Evolutionary conservation across 2,113 vertebrate species (phyloP), one percentile per base, ranked within the genome.

Genomic region (Tyrannus savana): DNA sequence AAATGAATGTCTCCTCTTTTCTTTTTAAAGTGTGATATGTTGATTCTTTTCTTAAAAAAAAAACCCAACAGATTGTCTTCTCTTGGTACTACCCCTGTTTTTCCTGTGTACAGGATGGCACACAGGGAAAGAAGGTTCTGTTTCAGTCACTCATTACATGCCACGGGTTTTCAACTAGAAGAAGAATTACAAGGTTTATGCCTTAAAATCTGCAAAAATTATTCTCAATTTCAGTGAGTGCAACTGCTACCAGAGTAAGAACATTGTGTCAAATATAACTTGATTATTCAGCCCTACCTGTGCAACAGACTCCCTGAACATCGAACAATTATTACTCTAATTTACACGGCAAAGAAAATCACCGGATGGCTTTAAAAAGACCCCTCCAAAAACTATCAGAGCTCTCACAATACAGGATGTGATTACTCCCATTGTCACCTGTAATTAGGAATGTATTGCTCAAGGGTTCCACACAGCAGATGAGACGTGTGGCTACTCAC

Each of bases 401-500:
- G 49, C 35, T 77, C 10, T 3, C n/a, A 52, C 17, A 79, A 22
- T 3, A 37, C 13, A 71, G 60, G 44, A 78, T 37, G 50, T 2
- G 46, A 94, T 85, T 60, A 52, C 63, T 89, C 64, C 25, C 7
- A 28, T 10, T 69, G 76, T 39, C 50, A 62, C 9, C 59, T 74
- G 4, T 30, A 87, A 92, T 69, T 11, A 84, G 42, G 90, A 64
- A 55, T 30, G 31, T 1, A 78, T 7, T 15, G 21, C 58, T 33
- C 81, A 30, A 69, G 75, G 66, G 85, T 74, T 64, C 62, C 50
- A 96, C 77, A 58, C 30, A 2, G 4, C 78, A 86, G 93, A 67
- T 27, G 47, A 39, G 64, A 49, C 44, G 17, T 2, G 55, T 52
- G 62, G 73, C 74, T 95, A 97, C 99, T 98, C 97, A 99, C 99